Evolutionary conservation across 2,797 vertebrate genomes (phyloP), one percentile per base, ranked within the genome.

Genomic region (Scleropages formosus): DNA sequence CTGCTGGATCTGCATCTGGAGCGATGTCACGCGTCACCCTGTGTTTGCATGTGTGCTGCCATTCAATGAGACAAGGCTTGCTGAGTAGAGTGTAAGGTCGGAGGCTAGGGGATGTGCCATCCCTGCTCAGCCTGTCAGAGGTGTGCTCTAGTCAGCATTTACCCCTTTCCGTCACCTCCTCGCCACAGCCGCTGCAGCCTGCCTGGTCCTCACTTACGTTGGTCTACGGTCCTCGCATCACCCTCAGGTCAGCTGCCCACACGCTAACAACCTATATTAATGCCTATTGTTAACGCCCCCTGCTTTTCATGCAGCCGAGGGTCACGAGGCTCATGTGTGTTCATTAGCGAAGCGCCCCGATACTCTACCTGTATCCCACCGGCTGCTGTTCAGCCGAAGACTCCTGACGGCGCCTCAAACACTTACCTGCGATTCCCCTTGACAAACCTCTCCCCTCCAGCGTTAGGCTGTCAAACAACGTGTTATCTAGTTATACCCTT

Each of bases 171-270:
- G 61, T 53, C 16, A 59, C 51, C 59, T 69, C 53, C 61, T 58
- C 18, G 51, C 26, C 47, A 72, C 63, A 24, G 68, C 51, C 62
- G 51, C 73, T 65, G 59, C 53, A 70, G 44, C 64, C 47, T 47
- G 20, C 49, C 67, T 1, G 22, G 60, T 53, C 51, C 58, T 83
- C 80, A 86, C 85, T 86, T 85, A 84, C 83, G 82, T 74, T 83
- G 76, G 74, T 77, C 78, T 83, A 79, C 39, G 62, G 60, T 46
- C 60, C 10, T 67, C 66, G 53, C 77, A 61, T 75, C 51, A 59
- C 44, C 73, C 56, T 64, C 78, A 75, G 60, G 74, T 73, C 76
- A 64, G 72, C 69, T 79, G 68, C 73, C 78, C 77, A 16, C 61
- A 24, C 13, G 22, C 47, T 24, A 26, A 75, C 44, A 47, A 8